Conservation (phyloP, 2,888 invertebrate genomes). For the Tipula unca region DNA sequence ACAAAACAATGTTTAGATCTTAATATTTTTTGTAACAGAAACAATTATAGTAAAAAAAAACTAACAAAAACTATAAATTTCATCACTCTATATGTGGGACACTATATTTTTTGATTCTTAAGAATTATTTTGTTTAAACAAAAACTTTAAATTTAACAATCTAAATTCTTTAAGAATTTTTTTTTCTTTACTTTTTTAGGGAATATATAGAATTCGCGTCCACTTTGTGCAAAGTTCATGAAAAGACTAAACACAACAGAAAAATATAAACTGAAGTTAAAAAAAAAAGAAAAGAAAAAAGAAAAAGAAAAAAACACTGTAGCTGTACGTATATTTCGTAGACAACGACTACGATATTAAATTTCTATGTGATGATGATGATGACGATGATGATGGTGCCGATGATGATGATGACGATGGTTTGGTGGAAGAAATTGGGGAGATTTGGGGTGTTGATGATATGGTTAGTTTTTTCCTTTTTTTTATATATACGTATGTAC, state of each 20-base stretch:
- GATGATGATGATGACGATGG: neutral
- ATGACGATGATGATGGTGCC: neutral
- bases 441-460: conserved; percentile 4
- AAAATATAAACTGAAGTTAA: conserved; percentile 8
- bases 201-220: neutral
- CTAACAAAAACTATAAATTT: neutral
- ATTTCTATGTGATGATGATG: conserved; percentile 3
- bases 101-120: neutral
- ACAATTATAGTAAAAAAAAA: neutral
- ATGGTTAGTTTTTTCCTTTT: neutral
- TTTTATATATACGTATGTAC: neutral
- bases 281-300: neutral
- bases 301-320: neutral
- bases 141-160: neutral
- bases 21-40: neutral
- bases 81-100: neutral
- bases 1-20: neutral
- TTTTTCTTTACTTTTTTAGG: neutral
- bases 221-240: conserved; percentile 14
- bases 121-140: conserved; percentile 1
- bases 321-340: conserved; percentile 14
- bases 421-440: neutral
- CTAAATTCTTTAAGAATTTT: conserved; percentile 15
- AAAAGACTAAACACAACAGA: conserved; percentile 18
- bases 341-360: conserved; percentile 18